Base-by-base conservation (phyloP, 2,797 vertebrate genomes). In the Brachyalestes nurse region DNA sequence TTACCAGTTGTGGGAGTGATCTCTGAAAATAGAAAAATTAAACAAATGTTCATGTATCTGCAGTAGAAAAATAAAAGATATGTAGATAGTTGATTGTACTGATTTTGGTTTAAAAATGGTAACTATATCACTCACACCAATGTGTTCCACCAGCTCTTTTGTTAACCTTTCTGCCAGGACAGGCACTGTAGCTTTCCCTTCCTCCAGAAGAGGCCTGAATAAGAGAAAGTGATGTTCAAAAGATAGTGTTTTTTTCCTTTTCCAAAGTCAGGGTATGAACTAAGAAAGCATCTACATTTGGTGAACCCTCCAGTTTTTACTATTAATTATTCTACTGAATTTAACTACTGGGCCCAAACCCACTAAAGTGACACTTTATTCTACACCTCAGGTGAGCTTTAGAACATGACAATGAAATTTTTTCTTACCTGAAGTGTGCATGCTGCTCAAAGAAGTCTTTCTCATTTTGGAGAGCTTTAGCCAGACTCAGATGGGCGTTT, bases 101-200 rank as follows among this genome's bases (percentile, higher is more conserved):
- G 23, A 40, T 70, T 71, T 25, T 42, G 19, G 6, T 6, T 10
- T 23, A 42, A 67, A 21, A 13, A 21, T 47, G 61, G 0, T 38
- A 23, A 70, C 12, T 64, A 42, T 14, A 0, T 4, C 53, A 79
- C 94, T 92, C 85, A 95, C 95, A 51, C 9, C 76, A 70, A 95
- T 95, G 84, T 94, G 94, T 1, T 16, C 4, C 72, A 95, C 94
- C 69, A 96, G 92, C 74, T 96, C 93, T 0, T 57, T 79, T 21
- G 93, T 94, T 45, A 96, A 90, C 55, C 87, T 93, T 8, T 93
- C 87, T 25, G 95, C 94, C 83, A 95, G 82, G 8, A 9, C 0
- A 25, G 93, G 92, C 25, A 95, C 71, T 0, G 94, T 93, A 47
- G 94, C 94, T 72, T 57, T 90, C 10, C 86, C 77, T 57, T 93